Conservation (phyloP, 2,888 invertebrate species). For the Protophormia terraenovae region DNA sequence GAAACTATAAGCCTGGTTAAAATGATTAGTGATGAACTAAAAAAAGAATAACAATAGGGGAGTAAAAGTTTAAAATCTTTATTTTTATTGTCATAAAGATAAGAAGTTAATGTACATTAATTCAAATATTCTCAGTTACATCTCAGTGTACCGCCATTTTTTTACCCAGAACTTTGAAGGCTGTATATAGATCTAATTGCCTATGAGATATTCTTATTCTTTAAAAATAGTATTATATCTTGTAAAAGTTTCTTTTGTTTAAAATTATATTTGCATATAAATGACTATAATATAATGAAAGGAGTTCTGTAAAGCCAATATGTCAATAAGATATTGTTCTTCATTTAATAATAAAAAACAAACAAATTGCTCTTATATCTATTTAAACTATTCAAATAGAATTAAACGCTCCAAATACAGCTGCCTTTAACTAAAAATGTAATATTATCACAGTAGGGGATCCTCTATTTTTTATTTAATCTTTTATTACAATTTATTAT, state of each 20-base stretch:
- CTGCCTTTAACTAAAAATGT: slow-evolving; percentile 21
- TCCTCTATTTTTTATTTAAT: slow-evolving; percentile 23
- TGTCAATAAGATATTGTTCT: not conserved
- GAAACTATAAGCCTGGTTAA: not conserved
- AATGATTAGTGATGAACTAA: not conserved
- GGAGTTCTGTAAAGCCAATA: slow-evolving; percentile 23
- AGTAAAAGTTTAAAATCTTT: no score
- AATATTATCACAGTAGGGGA: slow-evolving; percentile 60
- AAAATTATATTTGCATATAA: no score
- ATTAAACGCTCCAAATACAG: slow-evolving; percentile 40
- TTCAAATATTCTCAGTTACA: no score
- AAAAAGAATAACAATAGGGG: not conserved
- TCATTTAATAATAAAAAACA: not conserved
- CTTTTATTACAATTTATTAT: slow-evolving; percentile 6
- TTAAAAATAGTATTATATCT: no score
- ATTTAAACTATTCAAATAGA: not conserved
- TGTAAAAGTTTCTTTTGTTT: no score
- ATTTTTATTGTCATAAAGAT: no score
- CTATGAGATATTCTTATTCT: no score
- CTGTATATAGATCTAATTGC: no score
- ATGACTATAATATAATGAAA: no score
- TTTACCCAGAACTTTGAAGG: no score
- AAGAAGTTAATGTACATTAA: no score
- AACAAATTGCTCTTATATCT: not conserved
- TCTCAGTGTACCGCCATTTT: no score